A percentile compares a stretch with the other conserved stretches of the same genome.
These are phyloP conservation scores for Actinia tenebrosa DNA, from an alignment of 64 coral and sea anemone species.

Conservation along the genomic window DNA sequence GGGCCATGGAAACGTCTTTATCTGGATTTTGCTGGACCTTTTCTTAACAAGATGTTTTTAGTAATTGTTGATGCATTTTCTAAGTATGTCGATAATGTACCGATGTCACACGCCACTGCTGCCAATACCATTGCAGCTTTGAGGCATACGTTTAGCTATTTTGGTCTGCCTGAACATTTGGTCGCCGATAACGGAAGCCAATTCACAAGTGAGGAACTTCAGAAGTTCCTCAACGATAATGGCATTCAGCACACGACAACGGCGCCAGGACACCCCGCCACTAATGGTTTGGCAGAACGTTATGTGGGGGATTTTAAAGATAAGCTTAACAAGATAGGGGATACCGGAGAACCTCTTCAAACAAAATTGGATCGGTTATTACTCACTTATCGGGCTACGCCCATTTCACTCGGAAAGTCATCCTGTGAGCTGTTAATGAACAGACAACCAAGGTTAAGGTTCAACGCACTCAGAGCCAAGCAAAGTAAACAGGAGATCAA, in stretches of 20 bases:
- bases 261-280: no score
- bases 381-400: constrained; percentile 54
- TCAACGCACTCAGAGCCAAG: constrained; percentile 47
- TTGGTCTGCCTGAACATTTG: no score
- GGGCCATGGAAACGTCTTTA: constrained; percentile 42
- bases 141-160: no score
- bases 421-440: constrained; percentile 54
- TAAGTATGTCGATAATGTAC: background rate
- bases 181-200: no score
- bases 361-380: constrained; percentile 49
- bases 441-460: constrained; percentile 47
- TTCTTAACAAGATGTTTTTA: constrained; percentile 38
- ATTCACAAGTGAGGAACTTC: no score
- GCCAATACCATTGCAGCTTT: no score
- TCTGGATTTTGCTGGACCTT: constrained; percentile 48
- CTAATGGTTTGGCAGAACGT: no score
- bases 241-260: no score
- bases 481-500: constrained; percentile 49
- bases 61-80: constrained; percentile 48
- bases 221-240: no score
- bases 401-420: constrained; percentile 33
- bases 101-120: no score
- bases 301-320: constrained; percentile 50
- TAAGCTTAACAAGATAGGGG: constrained; percentile 46
- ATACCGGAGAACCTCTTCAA: constrained; percentile 42